Conservation (phyloP, 2,888 invertebrate genomes). For the Mythimna vitellina region DNA sequence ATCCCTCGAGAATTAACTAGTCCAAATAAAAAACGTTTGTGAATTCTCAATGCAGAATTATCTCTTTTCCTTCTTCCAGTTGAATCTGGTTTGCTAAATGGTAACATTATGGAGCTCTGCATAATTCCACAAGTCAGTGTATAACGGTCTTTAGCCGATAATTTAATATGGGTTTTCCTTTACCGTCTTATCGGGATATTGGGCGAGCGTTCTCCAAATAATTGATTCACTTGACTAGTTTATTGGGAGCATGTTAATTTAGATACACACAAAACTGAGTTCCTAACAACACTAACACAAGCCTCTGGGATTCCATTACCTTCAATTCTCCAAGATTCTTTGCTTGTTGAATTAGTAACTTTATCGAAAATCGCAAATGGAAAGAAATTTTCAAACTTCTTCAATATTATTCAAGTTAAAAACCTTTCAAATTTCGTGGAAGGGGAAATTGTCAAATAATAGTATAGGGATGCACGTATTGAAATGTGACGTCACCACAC, state of each 20-base stretch:
- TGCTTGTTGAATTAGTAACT: background rate
- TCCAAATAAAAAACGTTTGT: slow-evolving; percentile 49
- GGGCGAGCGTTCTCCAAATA: background rate
- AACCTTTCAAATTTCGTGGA: too few species aligned
- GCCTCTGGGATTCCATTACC: background rate
- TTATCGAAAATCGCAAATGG: too few species aligned
- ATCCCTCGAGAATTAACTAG: slow-evolving; percentile 38
- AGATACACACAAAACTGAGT: background rate
- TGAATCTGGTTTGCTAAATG: slow-evolving; percentile 49
- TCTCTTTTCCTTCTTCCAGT: slow-evolving; percentile 38
- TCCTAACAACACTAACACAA: background rate
- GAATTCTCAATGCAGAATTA: slow-evolving; percentile 45
- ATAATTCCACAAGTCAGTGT: slow-evolving; percentile 51
- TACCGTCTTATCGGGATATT: background rate
- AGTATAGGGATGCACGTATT: too few species aligned
- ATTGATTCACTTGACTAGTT: slow-evolving; percentile 9
- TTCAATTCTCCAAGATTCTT: background rate
- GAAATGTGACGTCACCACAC: too few species aligned
- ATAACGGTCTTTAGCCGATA: slow-evolving; percentile 23
- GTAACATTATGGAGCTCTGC: slow-evolving; percentile 46
- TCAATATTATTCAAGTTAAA: too few species aligned
- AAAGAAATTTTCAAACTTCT: too few species aligned
- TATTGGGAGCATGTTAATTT: background rate
- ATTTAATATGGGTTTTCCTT: slow-evolving; percentile 13
- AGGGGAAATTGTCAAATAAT: too few species aligned